Conservation (phyloP, 2,113 vertebrate genomes). For the Ochotona princeps region DNA sequence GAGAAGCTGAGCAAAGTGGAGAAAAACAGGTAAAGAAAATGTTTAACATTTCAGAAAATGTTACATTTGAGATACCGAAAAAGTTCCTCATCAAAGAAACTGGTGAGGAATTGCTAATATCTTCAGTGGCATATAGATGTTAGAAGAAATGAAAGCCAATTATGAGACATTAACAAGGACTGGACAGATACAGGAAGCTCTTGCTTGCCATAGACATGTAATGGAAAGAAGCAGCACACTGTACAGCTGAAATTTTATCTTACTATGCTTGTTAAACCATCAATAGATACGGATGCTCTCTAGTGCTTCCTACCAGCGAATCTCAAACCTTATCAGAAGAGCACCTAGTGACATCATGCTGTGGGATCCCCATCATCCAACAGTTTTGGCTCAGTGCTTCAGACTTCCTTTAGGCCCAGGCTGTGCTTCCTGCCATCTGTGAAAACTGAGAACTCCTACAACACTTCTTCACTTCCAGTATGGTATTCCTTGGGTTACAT, state of each 20-base stretch:
- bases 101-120: not conserved
- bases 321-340: not conserved
- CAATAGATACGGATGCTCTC: not conserved
- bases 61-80: not conserved
- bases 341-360: not conserved
- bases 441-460: not conserved
- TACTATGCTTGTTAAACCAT: not conserved
- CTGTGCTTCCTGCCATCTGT: not conserved
- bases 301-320: not conserved
- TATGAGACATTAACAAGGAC: not conserved
- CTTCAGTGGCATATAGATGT: not conserved
- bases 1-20: not conserved
- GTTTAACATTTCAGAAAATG: not conserved
- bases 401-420: not conserved
- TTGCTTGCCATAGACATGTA: not conserved
- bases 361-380: not conserved
- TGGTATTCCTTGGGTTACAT: not conserved
- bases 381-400: not conserved
- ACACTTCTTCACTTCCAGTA: not conserved
- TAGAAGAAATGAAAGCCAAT: not conserved
- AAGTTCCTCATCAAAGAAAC: not conserved
- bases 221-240: not conserved
- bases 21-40: not conserved
- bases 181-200: not conserved
- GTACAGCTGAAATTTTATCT: not conserved